Evolutionary conservation across 37 sponge, comb jelly and placozoan genomes (phyloP), one percentile per base, ranked within the genome.

Genomic region (Aphrocallistes beatrix): DNA sequence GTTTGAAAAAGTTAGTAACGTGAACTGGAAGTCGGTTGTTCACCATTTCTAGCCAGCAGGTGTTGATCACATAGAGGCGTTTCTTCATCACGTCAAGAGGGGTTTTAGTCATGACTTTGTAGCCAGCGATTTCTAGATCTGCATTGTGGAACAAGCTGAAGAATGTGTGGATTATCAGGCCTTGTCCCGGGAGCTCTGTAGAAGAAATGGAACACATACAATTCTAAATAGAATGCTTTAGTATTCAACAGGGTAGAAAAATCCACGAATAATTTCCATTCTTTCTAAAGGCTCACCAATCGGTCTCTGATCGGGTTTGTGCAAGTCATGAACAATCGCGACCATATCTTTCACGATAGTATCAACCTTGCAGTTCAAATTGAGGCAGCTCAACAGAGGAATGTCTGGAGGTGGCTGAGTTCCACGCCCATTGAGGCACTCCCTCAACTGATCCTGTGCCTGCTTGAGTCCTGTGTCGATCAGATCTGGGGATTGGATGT

Each of bases 271-370:
- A n/a, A n/a, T n/a, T n/a, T n/a, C n/a, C n/a, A n/a, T 42, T 42
- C n/a, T 60, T 28, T 19, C 21, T 25, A 25, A 60, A 60, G 6
- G n/a, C 75, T 28, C 3, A 60, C 75, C 75, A 60, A 60, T 21
- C 3, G 75, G 75, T 60, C 75, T 60, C 75, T 28, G 10, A 13
- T 60, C 75, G 34, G 28, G 10, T 8, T 60, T 21, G 10, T 60
- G 75, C 10, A 30, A 30, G 34, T 60, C 75, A 60, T 60, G 75
- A 3, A 60, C 75, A 19, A 60, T 8, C 10, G 75, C 10, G 6
- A 60, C 75, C 75, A 60, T 60, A 13, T 60, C 75, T 60, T 60
- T 60, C 10, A 60, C 75, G n/a, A 60, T 60, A 13, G 75, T 60
- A 60, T 60, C 75, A 8, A 60, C 75, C 21, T 60, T 60, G n/a